Evolutionary conservation across 2,888 invertebrate genomes (phyloP).

Genomic region (Calliopum simillimum): DNA sequence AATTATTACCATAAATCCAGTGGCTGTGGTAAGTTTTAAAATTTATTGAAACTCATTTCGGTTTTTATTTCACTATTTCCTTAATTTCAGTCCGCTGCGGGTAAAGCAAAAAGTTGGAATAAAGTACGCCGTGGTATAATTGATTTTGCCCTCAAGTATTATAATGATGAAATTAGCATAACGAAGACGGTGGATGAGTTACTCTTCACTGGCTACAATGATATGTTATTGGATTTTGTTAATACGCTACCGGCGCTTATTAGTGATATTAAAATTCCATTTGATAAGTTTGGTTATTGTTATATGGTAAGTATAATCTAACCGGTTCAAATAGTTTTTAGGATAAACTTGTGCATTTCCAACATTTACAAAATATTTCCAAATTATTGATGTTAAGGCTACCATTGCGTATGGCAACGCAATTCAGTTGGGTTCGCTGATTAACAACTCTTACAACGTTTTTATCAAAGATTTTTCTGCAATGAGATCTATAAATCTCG

Average conservation of each 20-base stretch:
- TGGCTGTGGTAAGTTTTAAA: slow-evolving; percentile 51
- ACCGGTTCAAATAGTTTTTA: slow-evolving; percentile 47
- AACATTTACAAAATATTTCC: too few species aligned
- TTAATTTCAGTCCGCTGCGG: slow-evolving; percentile 39
- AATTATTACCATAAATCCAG: slow-evolving; percentile 51
- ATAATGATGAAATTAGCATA: slow-evolving; percentile 71
- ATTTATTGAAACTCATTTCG: not conserved
- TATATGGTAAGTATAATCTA: slow-evolving; percentile 70
- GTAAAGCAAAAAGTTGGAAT: slow-evolving; percentile 48
- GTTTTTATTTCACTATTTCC: not conserved
- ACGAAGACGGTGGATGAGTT: slow-evolving; percentile 75
- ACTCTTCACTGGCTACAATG: slow-evolving; percentile 84
- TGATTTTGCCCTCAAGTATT: slow-evolving; percentile 71
- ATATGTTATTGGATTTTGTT: slow-evolving; percentile 76
- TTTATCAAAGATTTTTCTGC: too few species aligned
- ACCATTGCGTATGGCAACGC: too few species aligned
- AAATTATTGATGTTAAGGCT: too few species aligned
- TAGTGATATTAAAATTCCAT: slow-evolving; percentile 70
- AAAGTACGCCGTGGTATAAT: slow-evolving; percentile 60
- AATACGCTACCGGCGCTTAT: slow-evolving; percentile 70
- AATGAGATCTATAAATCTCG: too few species aligned
- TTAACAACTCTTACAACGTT: too few species aligned
- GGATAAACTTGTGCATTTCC: not conserved
- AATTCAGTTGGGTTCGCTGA: too few species aligned
- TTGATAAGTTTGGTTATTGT: slow-evolving; percentile 88